Percentiles rank a stretch among this genome's conserved stretches.
These are phyloP conservation scores for Vulpes lagopus DNA, from an alignment of 2,113 vertebrate species.

Conservation along the genomic window DNA sequence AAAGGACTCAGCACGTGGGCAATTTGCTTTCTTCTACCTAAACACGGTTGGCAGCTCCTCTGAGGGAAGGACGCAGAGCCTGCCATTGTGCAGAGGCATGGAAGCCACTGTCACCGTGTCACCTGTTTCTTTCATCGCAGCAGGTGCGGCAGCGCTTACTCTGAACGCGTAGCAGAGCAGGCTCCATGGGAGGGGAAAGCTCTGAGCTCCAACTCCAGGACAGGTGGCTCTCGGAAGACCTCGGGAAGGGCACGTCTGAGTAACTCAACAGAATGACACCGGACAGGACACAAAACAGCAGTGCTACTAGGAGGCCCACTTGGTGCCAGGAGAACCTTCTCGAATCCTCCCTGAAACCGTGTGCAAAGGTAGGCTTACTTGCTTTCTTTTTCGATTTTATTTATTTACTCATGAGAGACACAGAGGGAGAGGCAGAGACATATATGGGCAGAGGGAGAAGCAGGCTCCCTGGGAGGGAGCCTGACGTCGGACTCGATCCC, in stretches of 20 bases:
- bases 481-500: too few relatives aligned
- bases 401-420: too few relatives aligned
- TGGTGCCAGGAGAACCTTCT: background rate
- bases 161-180: background rate
- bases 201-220: background rate
- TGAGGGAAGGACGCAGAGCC: slow-evolving; percentile 57
- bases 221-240: rapidly evolving
- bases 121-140: slow-evolving; percentile 49
- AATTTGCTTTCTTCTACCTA: slow-evolving; percentile 70
- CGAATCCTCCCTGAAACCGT: background rate
- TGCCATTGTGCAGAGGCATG: slow-evolving; percentile 38
- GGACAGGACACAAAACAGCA: rapidly evolving
- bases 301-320: rapidly evolving
- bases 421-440: too few relatives aligned
- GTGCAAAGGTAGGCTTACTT: rapidly evolving
- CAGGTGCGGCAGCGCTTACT: rapidly evolving
- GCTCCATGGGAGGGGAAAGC: background rate
- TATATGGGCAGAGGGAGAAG: too few relatives aligned
- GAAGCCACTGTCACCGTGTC: background rate
- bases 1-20: background rate
- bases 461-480: too few relatives aligned
- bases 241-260: rapidly evolving
- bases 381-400: too few relatives aligned
- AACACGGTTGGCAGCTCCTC: slow-evolving; percentile 68
- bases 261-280: rapidly evolving